Base-by-base conservation (phyloP, 1,140 invertebrate genomes). In the Mycetomoellerius zeteki region DNA sequence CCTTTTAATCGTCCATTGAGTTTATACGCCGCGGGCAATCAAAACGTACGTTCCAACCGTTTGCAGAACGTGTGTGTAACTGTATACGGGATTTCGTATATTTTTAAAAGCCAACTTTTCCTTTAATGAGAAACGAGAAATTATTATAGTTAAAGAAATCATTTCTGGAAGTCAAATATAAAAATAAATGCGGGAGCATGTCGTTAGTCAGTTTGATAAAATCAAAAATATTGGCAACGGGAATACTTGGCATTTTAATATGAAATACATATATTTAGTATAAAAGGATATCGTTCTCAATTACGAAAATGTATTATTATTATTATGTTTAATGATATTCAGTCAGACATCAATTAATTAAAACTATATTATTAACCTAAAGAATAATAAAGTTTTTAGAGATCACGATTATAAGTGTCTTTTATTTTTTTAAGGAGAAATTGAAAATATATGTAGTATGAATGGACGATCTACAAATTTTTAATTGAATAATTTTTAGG, bases 221-320 rank as follows among this genome's bases (percentile, higher is more conserved):
- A 72, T 72, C 24, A 10, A 24, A 71, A 71, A 50, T 71, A 27
- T 33, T 56, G 16, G 16, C 27, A 33, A 21, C 3, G 54, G 24
- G 0, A 52, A 30, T n/a, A 33, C 27, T 3, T 54, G n/a, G 19
- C 19, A n/a, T 33, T 54, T 73, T 16, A 27, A 27, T 47, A 16
- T 50, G 24, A 64, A 64, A 64, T 69, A 24, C 8, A 72, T 52
- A 10, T 21, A 33, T 19, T 3, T 56, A 56, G 14, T 21, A n/a
- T 6, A n/a, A 54, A 72, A 27, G n/a, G 30, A 50, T 6, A 69
- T 24, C 21, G 6, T 69, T 69, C 4, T 43, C 65, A 69, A 69
- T 69, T 69, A 69, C n/a, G n/a, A 27, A n/a, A 69, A 50, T 24
- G 21, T 24, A 69, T 69, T 69, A 69, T 69, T 47, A 47, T 24